phyloP scores from a whole-genome alignment of 2,113 vertebrate species.

The Hippocampus comes region DNA sequence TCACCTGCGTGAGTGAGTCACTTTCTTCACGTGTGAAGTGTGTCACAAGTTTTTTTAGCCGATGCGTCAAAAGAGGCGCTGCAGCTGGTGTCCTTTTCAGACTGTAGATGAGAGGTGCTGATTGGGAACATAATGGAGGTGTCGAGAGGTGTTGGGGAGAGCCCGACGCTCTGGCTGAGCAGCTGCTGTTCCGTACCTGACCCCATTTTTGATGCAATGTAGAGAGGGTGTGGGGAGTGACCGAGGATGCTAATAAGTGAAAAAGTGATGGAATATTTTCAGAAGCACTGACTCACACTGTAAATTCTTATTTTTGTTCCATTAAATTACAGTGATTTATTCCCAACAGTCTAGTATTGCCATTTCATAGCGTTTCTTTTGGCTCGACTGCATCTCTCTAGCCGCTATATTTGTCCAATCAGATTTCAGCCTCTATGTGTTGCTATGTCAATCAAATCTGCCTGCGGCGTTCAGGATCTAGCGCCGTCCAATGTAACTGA shows the following conservation, averaged over 20 bases:
- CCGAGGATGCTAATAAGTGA: conserved; percentile 24
- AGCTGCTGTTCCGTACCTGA: conserved; percentile 16
- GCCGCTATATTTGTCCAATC: background rate
- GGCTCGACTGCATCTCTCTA: background rate
- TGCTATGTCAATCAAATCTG: background rate
- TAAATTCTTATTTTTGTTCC: background rate
- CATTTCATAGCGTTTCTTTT: background rate
- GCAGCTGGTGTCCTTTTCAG: conserved; percentile 33
- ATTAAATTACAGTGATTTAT: background rate
- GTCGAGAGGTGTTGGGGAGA: conserved; percentile 12
- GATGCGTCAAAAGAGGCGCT: conserved; percentile 20
- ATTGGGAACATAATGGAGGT: conserved; percentile 35
- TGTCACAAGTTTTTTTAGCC: conserved; percentile 51
- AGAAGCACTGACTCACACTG: background rate
- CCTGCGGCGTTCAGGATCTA: no score
- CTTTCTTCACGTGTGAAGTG: conserved; percentile 50
- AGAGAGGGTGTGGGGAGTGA: background rate
- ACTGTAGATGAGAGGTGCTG: conserved; percentile 27
- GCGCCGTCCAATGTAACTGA: no score
- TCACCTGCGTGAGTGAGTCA: conserved; percentile 52
- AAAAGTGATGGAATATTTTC: background rate
- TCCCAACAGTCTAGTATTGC: background rate
- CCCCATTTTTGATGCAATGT: conserved; percentile 14
- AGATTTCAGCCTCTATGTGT: background rate
- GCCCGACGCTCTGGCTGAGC: conserved; percentile 9